These are phyloP conservation scores for Micropoecilia bifurca DNA, from an alignment of 2,797 vertebrate genomes.

Conservation along the genomic window DNA sequence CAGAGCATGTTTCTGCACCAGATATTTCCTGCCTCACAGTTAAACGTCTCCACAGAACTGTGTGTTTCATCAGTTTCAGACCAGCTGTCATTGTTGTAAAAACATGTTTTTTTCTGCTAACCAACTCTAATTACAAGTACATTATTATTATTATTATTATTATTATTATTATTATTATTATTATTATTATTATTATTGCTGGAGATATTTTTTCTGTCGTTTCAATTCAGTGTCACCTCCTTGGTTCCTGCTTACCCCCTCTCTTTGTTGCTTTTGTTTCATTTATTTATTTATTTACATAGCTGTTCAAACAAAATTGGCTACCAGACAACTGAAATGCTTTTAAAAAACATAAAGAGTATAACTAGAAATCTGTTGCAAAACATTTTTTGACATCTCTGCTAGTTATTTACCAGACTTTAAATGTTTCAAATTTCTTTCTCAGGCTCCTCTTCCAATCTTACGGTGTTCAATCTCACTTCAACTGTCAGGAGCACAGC, in stretches of 20 bases:
- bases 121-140: conserved; percentile 44
- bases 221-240: neutral
- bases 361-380: neutral
- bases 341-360: neutral
- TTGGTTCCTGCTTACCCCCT: neutral
- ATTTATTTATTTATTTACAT: neutral
- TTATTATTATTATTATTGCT: neutral
- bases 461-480: neutral
- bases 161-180: neutral
- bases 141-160: conserved; percentile 11
- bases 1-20: conserved; percentile 26
- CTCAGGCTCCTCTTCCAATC: neutral
- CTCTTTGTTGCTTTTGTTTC: conserved; percentile 38
- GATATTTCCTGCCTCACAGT: conserved; percentile 20
- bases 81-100: conserved; percentile 29
- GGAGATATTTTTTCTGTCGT: neutral
- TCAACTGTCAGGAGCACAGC: neutral
- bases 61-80: conserved; percentile 37
- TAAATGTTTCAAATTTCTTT: neutral
- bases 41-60: conserved; percentile 21
- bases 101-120: conserved; percentile 20
- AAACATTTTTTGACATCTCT: neutral
- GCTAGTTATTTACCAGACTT: neutral
- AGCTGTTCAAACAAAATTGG: neutral
- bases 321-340: neutral